A percentile compares a stretch with the other conserved stretches of the same genome.
Conservation (phyloP, 2,888 invertebrate genomes). For the Acleris emargana region DNA sequence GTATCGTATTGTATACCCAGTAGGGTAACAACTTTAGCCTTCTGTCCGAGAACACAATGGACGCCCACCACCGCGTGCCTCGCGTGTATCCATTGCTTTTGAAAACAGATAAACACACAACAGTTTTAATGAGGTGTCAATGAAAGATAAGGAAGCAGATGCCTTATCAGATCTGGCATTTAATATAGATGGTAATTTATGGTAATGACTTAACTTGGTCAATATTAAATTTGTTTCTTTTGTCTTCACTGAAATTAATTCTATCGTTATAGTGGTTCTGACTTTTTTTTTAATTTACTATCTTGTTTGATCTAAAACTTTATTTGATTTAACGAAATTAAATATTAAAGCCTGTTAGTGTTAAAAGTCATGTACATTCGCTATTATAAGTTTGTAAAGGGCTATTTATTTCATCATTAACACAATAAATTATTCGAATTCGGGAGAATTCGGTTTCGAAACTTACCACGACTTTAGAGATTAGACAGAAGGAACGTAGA, state of each 20-base stretch:
- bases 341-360: no score
- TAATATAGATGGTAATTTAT: background rate
- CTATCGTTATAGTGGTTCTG: no score
- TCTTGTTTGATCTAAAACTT: no score
- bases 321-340: no score
- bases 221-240: background rate
- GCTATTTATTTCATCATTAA: background rate
- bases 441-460: background rate
- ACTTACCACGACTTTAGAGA: background rate
- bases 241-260: no score
- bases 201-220: background rate
- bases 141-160: slow-evolving; percentile 26
- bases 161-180: slow-evolving; percentile 12
- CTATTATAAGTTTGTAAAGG: no score
- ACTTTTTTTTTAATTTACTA: no score
- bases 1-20: no score
- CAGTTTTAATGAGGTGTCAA: slow-evolving; percentile 29
- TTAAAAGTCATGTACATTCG: no score
- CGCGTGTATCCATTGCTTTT: slow-evolving; percentile 1
- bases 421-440: background rate
- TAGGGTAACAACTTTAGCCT: background rate
- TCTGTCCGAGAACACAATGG: slow-evolving; percentile 10
- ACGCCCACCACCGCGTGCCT: slow-evolving; percentile 27
- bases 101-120: slow-evolving; percentile 16
- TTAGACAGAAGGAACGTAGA: background rate